Base-by-base conservation (phyloP, 2,888 invertebrate species). In the Drosophila kambysellisi region DNA sequence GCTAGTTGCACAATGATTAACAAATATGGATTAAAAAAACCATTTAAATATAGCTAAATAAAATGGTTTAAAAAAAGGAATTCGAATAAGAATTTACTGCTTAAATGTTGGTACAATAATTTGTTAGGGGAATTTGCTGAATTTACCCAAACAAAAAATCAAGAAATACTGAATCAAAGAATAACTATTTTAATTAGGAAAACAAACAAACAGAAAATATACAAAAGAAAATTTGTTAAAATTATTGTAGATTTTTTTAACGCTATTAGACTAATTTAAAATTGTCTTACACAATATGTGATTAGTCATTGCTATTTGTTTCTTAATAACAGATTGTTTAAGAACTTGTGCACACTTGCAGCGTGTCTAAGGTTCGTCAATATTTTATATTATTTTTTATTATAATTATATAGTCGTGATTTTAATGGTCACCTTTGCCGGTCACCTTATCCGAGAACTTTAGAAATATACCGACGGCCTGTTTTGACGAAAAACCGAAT, bases 401-500 rank as follows among this genome's bases (percentile, higher is more conserved):
- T 25, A 25, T 25, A 25, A 25, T 25, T 25, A 25, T 60, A 30
- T 25, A 30, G 33, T 25, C 29, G 53, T 39, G 48, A 56, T 70
- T 46, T 66, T 71, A 54, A 66, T 51, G 33, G 33, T 12, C 20
- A 37, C 32, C 46, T 56, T 60, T 63, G 35, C 48, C 43, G 54
- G 51, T 67, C 32, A 33, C 11, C 35, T 56, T 43, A 50, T 58
- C 46, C 54, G 57, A 63, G 30, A 56, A 56, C 59, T 17, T 67
- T 48, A 62, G 37, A 17, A 48, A 56, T 54, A 41, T 33, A 43
- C 25, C 63, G 63, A 35, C 41, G 17, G 60, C 29, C 46, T 54
- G 25, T 53, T 67, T 78, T 77, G 60, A 39, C 33, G 32, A 62
- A 57, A 53, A 37, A 54, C 11, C 62, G 58, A 58, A 51, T 56